These are phyloP conservation scores for Lophura nycthemera DNA, from an alignment of 2,113 vertebrate species.

Conservation along the genomic window DNA sequence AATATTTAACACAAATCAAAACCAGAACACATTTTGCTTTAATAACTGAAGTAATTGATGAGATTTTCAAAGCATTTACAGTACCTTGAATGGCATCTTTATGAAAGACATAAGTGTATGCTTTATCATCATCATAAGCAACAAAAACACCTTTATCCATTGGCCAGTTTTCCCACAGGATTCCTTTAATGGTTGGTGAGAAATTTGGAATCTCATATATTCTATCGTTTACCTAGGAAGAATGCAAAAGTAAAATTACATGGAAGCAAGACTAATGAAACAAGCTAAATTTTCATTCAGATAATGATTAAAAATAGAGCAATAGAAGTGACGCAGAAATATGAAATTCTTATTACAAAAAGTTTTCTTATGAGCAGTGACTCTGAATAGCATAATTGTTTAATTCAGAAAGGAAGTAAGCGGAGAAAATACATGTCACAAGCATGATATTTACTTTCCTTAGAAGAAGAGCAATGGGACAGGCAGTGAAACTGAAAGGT, in stretches of 20 bases:
- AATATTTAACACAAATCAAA: background rate
- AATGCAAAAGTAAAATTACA: background rate
- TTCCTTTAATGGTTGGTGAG: conserved; percentile 91
- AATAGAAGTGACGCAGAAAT: background rate
- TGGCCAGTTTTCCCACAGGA: conserved; percentile 96
- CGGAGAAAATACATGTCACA: background rate
- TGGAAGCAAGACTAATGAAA: background rate
- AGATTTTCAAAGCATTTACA: background rate
- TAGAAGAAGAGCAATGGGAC: background rate
- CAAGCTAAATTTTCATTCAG: background rate
- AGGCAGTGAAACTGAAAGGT: background rate
- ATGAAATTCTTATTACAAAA: background rate
- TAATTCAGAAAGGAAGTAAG: background rate
- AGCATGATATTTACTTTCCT: background rate
- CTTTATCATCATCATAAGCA: conserved; percentile 94
- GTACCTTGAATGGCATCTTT: conserved; percentile 94
- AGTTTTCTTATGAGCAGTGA: background rate
- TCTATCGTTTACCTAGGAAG: conserved; percentile 83
- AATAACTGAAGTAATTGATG: background rate
- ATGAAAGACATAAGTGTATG: conserved; percentile 92
- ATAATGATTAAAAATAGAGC: background rate
- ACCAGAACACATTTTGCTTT: background rate
- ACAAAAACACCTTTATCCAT: conserved; percentile 91
- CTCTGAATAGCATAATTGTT: background rate
- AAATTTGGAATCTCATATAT: conserved; percentile 92